Conservation (phyloP, 2,797 vertebrate species). For the Borostomias antarcticus region DNA sequence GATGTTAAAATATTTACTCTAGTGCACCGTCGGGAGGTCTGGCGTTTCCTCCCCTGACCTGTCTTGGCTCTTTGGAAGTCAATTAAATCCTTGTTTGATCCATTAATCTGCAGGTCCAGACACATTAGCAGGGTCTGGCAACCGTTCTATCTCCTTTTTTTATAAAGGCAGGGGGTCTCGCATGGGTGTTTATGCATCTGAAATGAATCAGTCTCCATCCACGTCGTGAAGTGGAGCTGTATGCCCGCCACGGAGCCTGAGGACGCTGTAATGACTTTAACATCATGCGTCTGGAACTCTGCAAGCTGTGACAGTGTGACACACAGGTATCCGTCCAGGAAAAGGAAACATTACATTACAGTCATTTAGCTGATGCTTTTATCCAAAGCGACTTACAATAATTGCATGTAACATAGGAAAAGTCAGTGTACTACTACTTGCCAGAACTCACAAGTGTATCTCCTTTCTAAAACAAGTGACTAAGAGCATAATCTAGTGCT, state of each 20-base stretch:
- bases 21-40: conserved; percentile 32
- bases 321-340: background rate
- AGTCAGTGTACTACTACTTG: too few species aligned
- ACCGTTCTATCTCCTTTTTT: conserved; percentile 22
- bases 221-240: background rate
- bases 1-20: conserved; percentile 54
- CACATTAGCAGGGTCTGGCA: conserved; percentile 24
- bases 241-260: too few species aligned
- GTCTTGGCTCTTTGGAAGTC: conserved; percentile 12
- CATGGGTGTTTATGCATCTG: background rate
- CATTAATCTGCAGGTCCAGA: conserved; percentile 25
- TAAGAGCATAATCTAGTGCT: too few species aligned
- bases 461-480: too few species aligned
- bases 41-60: conserved; percentile 22
- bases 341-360: background rate
- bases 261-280: background rate
- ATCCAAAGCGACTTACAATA: too few species aligned
- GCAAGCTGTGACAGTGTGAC: background rate
- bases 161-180: conserved; percentile 6
- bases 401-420: too few species aligned
- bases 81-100: conserved; percentile 26
- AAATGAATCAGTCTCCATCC: background rate
- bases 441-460: too few species aligned
- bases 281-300: background rate
- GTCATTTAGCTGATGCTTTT: too few species aligned